A percentile compares a stretch with the other conserved stretches of the same genome.
These are phyloP conservation scores for Pachycephala philippinensis DNA, from an alignment of 2,113 vertebrate genomes.

Conservation along the genomic window DNA sequence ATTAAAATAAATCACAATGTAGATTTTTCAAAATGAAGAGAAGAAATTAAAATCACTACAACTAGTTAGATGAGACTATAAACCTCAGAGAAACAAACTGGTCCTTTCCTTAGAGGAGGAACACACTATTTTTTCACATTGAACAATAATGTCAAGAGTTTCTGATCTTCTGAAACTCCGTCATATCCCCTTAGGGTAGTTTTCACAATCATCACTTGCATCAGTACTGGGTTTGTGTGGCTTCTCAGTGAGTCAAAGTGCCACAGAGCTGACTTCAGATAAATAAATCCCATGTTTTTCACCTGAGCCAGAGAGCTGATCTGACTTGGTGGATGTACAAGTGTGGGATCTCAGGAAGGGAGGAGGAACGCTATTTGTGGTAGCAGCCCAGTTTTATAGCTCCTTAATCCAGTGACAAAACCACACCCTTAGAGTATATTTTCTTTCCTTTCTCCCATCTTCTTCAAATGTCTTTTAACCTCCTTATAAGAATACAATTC, in stretches of 20 bases:
- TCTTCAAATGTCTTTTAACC: neutral
- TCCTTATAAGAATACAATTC: neutral
- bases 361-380: neutral
- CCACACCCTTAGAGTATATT: neutral
- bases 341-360: neutral
- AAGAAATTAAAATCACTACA: neutral
- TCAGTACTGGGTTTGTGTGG: neutral
- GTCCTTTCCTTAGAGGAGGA: neutral
- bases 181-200: neutral
- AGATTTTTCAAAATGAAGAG: neutral
- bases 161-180: neutral
- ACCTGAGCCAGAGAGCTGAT: constrained; percentile 4
- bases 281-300: constrained; percentile 1
- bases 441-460: neutral
- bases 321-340: neutral
- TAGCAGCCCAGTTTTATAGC: neutral
- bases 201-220: constrained; percentile 24
- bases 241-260: constrained; percentile 9
- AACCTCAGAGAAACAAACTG: neutral
- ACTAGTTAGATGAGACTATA: neutral
- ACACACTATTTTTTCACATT: neutral
- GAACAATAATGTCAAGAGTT: neutral
- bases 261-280: neutral
- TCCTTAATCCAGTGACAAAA: neutral
- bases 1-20: neutral